Conservation (phyloP, 2,888 invertebrate species). For the Hanleya hanleyi region DNA sequence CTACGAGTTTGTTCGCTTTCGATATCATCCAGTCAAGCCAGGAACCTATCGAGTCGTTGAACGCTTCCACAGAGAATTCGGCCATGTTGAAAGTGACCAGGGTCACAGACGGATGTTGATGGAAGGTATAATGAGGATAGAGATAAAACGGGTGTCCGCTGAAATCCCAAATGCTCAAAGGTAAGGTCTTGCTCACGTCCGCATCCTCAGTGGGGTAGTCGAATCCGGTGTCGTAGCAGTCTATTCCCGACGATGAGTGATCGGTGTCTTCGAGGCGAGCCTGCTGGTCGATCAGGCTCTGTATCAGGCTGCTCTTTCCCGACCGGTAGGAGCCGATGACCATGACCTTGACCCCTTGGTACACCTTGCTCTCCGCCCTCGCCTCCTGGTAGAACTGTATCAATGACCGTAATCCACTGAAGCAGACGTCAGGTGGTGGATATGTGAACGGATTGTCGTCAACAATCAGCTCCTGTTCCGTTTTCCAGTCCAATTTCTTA, state of each 20-base stretch:
- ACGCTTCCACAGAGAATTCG: constrained; percentile 56
- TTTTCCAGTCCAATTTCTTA: constrained; percentile 61
- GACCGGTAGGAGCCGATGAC: constrained; percentile 56
- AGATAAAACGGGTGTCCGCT: constrained; percentile 67
- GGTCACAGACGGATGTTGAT: constrained; percentile 65
- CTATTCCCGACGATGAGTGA: constrained; percentile 61
- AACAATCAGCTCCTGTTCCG: constrained; percentile 55
- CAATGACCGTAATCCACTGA: constrained; percentile 65
- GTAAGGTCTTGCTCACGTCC: constrained; percentile 40
- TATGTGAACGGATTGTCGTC: constrained; percentile 65
- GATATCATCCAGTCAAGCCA: constrained; percentile 72
- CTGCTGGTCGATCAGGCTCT: constrained; percentile 69
- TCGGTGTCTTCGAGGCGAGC: constrained; percentile 59
- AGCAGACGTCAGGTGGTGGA: constrained; percentile 68
- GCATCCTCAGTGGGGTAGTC: constrained; percentile 38
- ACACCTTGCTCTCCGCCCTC: constrained; percentile 57
- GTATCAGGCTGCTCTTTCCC: constrained; percentile 65
- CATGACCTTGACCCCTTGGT: constrained; percentile 60
- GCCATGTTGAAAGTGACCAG: constrained; percentile 68
- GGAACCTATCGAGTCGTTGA: constrained; percentile 61
- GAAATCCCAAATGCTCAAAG: constrained; percentile 67
- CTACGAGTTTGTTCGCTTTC: constrained; percentile 62
- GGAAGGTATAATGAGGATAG: constrained; percentile 62
- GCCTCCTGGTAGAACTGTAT: constrained; percentile 68
- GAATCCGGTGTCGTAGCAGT: constrained; percentile 59